Conservation (phyloP, 2,888 invertebrate species). For the Andricus quercusramuli region DNA sequence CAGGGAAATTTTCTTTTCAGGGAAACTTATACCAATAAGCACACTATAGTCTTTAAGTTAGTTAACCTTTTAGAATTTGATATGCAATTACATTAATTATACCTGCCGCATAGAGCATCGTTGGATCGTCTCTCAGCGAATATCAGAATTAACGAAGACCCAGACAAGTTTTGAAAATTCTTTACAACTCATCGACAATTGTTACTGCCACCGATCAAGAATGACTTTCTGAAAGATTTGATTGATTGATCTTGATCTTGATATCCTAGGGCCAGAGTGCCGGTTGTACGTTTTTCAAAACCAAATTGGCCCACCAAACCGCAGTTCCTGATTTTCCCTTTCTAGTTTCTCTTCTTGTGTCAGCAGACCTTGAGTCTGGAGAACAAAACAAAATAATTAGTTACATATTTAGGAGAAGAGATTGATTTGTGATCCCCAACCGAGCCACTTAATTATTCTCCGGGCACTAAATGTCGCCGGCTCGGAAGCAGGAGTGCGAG, state of each 20-base stretch:
- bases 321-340: constrained; percentile 61
- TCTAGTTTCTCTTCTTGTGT: constrained; percentile 64
- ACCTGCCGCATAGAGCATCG: constrained; percentile 77
- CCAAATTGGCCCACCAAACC: constrained; percentile 50
- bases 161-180: constrained; percentile 54
- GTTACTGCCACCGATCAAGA: constrained; percentile 7
- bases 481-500: not conserved
- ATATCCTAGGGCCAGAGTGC: not conserved
- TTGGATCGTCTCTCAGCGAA: constrained; percentile 63
- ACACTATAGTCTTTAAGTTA: constrained; percentile 74
- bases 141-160: constrained; percentile 28
- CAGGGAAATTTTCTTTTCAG: constrained; percentile 4
- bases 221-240: not conserved
- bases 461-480: not conserved
- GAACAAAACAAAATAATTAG: not conserved
- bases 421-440: not conserved
- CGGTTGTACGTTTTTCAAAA: not conserved
- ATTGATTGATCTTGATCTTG: not conserved
- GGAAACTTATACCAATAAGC: constrained; percentile 59
- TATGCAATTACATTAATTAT: constrained; percentile 75
- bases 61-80: constrained; percentile 73
- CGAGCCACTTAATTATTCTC: constrained; percentile 3
- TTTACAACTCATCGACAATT: constrained; percentile 1
- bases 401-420: constrained; percentile 6
- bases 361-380: constrained; percentile 20